Evolutionary conservation across 1,140 invertebrate species (phyloP).

Genomic region (Mya arenaria): DNA sequence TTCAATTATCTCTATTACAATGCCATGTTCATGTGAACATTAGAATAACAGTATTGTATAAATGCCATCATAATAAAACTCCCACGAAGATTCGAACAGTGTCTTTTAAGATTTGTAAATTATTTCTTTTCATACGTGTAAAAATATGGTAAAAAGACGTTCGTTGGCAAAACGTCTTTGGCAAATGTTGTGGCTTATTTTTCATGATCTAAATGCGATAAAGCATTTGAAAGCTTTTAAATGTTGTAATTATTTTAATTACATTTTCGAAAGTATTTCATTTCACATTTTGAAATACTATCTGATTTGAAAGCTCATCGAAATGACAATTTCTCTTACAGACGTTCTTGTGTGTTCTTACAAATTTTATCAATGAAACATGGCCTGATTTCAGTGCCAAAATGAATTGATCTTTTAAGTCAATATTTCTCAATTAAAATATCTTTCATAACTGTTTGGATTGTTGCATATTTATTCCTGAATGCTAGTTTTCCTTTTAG

Average conservation of each 20-base stretch:
- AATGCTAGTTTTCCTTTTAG: no score
- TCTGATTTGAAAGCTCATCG: not conserved
- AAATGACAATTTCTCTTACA: not conserved
- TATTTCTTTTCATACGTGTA: not conserved
- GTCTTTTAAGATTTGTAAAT: not conserved
- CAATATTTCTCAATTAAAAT: constrained; percentile 27
- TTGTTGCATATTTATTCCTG: no score
- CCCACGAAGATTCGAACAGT: not conserved
- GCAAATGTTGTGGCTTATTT: not conserved
- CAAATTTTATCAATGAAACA: constrained; percentile 40
- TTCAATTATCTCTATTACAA: not conserved
- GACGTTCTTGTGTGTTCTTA: not conserved
- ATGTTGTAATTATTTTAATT: not conserved
- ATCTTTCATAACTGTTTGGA: no score
- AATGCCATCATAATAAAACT: not conserved
- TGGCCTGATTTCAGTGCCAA: constrained; percentile 31
- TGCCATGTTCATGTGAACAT: not conserved
- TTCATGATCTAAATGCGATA: not conserved
- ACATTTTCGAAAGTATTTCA: not conserved
- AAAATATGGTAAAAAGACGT: not conserved
- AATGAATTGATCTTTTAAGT: constrained; percentile 20
- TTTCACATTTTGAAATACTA: not conserved
- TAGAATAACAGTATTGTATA: not conserved
- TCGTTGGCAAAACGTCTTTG: not conserved
- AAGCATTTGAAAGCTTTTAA: no score